Conservation (phyloP, 2,888 invertebrate genomes). For the Agrochola lychnidis region DNA sequence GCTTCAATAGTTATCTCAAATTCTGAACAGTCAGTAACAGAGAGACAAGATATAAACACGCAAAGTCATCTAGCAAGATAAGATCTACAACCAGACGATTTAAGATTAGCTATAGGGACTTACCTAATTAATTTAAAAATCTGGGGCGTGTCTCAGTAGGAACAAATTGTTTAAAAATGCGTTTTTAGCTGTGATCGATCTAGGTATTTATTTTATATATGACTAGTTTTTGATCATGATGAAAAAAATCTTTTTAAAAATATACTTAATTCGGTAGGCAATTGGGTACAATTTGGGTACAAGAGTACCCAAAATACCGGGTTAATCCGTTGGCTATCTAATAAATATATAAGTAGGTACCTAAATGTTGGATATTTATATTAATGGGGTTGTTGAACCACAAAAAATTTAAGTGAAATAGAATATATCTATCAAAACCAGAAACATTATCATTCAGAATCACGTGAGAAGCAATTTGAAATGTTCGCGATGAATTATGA, state of each 20-base stretch:
- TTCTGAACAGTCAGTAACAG: conserved; percentile 19
- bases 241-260: conserved; percentile 2
- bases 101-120: conserved; percentile 29
- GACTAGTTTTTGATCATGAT: conserved; percentile 27
- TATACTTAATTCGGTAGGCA: not conserved
- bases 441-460: conserved; percentile 28
- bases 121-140: conserved; percentile 22
- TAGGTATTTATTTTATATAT: not conserved
- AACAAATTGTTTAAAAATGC: conserved; percentile 1
- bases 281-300: not conserved
- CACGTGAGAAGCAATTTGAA: conserved; percentile 30
- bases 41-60: conserved; percentile 11
- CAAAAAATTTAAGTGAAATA: conserved; percentile 18
- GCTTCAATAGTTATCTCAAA: conserved; percentile 1
- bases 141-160: conserved; percentile 27
- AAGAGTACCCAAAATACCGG: not conserved
- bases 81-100: conserved; percentile 21
- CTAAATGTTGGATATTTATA: not conserved
- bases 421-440: conserved; percentile 29
- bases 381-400: conserved; percentile 32
- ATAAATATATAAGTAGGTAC: not conserved
- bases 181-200: conserved; percentile 5
- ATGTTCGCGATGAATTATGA: conserved; percentile 27
- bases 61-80: conserved; percentile 26
- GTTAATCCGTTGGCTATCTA: conserved; percentile 1